Evolutionary conservation across 2,113 vertebrate genomes (phyloP).

Genomic region (Pica pica): DNA sequence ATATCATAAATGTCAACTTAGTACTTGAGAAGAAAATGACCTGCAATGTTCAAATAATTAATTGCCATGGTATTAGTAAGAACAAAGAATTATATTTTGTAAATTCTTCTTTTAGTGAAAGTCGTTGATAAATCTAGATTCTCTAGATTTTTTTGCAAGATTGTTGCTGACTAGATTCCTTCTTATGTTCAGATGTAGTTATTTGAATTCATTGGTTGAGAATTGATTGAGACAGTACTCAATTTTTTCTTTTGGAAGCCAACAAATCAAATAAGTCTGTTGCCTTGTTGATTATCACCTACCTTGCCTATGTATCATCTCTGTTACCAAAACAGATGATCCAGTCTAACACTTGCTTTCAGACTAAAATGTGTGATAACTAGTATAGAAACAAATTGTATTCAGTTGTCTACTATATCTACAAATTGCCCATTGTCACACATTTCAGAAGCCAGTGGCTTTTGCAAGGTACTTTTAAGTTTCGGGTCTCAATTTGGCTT

Average conservation of each 20-base stretch:
- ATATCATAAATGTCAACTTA: not conserved
- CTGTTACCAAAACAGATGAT: not conserved
- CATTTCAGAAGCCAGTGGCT: not conserved
- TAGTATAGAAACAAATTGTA: not conserved
- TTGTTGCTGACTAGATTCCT: not conserved
- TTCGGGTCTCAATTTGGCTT: not conserved
- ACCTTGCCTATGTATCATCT: not conserved
- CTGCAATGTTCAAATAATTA: not conserved
- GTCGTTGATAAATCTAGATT: not conserved
- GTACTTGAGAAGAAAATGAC: accelerated
- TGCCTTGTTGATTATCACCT: not conserved
- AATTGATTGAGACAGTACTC: not conserved
- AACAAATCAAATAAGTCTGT: not conserved
- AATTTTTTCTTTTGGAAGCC: not conserved
- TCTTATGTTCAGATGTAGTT: not conserved
- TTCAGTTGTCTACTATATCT: not conserved
- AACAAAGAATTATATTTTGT: not conserved
- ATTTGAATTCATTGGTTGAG: not conserved
- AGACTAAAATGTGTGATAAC: not conserved
- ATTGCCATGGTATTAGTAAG: not conserved
- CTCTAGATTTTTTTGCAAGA: not conserved
- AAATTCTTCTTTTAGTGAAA: not conserved
- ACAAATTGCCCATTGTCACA: not conserved
- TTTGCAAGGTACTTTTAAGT: not conserved
- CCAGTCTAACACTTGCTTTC: not conserved